Evolutionary conservation across 2,113 vertebrate genomes (phyloP).

Genomic region (Oreocharis arfaki): DNA sequence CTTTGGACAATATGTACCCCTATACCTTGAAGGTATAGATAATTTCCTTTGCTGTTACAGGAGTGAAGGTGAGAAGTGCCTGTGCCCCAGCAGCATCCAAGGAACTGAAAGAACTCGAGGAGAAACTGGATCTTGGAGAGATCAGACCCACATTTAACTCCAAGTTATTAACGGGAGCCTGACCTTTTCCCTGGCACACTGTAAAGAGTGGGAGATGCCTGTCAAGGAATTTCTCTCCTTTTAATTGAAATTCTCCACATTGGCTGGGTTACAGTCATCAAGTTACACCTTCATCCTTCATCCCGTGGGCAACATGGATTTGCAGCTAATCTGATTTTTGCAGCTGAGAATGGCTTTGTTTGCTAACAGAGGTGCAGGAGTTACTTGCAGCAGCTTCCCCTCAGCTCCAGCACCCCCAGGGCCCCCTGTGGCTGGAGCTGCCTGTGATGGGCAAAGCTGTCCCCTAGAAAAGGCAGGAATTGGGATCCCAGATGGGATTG

Average conservation of each 20-base stretch:
- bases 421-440: accelerated
- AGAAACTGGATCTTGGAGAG: not conserved
- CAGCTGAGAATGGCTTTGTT: not conserved
- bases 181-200: not conserved
- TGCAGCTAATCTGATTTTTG: not conserved
- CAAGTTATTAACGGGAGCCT: not conserved
- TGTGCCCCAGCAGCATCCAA: not conserved
- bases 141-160: not conserved
- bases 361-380: not conserved
- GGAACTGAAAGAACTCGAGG: not conserved
- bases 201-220: not conserved
- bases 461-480: not conserved
- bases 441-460: not conserved
- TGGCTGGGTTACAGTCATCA: not conserved
- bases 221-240: not conserved
- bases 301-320: accelerated
- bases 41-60: not conserved
- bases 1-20: accelerated
- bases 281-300: not conserved
- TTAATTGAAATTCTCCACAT: not conserved
- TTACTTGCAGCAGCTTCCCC: not conserved
- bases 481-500: not conserved
- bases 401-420: not conserved
- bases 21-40: not conserved
- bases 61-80: not conserved